Conservation (phyloP, 1,140 invertebrate species). For the Drosophila azteca region DNA sequence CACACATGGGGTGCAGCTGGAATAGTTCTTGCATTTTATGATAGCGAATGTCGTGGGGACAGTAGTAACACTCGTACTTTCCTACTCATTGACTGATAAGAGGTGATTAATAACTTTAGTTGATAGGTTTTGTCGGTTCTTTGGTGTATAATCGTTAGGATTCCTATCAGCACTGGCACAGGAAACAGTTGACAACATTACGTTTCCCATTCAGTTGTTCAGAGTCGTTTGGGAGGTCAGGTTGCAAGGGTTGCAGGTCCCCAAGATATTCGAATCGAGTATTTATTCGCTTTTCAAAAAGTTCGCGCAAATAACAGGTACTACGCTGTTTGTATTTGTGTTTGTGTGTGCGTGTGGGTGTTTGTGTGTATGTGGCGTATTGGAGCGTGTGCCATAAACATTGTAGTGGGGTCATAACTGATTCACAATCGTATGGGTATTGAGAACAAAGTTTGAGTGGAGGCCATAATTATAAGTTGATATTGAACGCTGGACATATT, state of each 20-base stretch:
- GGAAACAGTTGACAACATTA: slow-evolving; percentile 36
- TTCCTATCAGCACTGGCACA: slow-evolving; percentile 24
- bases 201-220: slow-evolving; percentile 62
- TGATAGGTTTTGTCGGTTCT: slow-evolving; percentile 28
- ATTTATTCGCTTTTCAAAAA: neutral
- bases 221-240: slow-evolving; percentile 28
- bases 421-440: slow-evolving; percentile 9
- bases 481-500: slow-evolving; percentile 48
- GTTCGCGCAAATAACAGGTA: neutral
- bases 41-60: slow-evolving; percentile 10
- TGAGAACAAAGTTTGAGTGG: slow-evolving; percentile 46
- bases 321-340: neutral
- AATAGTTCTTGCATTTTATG: slow-evolving; percentile 3
- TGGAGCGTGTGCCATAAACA: neutral
- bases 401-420: slow-evolving; percentile 5
- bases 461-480: slow-evolving; percentile 45
- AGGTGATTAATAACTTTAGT: slow-evolving; percentile 41
- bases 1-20: no score
- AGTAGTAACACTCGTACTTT: no score
- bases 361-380: slow-evolving; percentile 12
- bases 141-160: slow-evolving; percentile 22
- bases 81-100: slow-evolving; percentile 45
- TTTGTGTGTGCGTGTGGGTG: neutral
- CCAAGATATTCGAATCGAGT: slow-evolving; percentile 9
- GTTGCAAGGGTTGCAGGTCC: slow-evolving; percentile 16